Percentiles rank a stretch among this genome's conserved stretches.
Evolutionary conservation across 2,797 vertebrate species (phyloP).

Genomic region (Sciurus vulgaris): DNA sequence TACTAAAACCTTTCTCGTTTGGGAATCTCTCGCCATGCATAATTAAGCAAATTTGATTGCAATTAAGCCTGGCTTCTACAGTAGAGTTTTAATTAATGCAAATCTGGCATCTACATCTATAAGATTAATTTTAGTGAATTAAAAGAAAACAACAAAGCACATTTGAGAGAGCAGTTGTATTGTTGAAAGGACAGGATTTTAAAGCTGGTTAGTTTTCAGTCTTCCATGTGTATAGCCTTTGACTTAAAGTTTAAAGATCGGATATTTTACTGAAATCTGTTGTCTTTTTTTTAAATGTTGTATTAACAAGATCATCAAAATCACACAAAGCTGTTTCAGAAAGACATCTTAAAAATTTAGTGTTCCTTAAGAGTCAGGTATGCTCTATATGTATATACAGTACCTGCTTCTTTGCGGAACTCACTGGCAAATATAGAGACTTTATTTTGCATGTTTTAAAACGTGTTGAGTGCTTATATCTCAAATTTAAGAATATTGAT

Average conservation of each 20-base stretch:
- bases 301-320: slow-evolving; percentile 87
- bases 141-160: slow-evolving; percentile 99
- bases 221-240: slow-evolving; percentile 88
- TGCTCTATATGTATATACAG: neutral
- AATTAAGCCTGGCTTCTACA: slow-evolving; percentile 99
- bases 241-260: slow-evolving; percentile 86
- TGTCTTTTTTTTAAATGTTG: slow-evolving; percentile 83
- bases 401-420: neutral
- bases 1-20: slow-evolving; percentile 99
- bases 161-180: slow-evolving; percentile 97
- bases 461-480: neutral
- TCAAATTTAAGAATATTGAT: neutral
- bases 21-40: slow-evolving; percentile 99
- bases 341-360: slow-evolving; percentile 83
- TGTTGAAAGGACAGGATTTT: slow-evolving; percentile 94
- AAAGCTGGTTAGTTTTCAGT: slow-evolving; percentile 88
- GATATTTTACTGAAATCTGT: slow-evolving; percentile 86
- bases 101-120: slow-evolving; percentile 99
- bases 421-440: neutral
- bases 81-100: slow-evolving; percentile 99
- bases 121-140: slow-evolving; percentile 99
- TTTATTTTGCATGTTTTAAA: slow-evolving; percentile 26
- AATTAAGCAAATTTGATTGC: slow-evolving; percentile 99
- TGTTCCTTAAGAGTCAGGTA: slow-evolving; percentile 71
- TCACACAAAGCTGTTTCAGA: slow-evolving; percentile 81